Base-by-base conservation (phyloP, 2,113 vertebrate species). In the Tyrannus savana region DNA sequence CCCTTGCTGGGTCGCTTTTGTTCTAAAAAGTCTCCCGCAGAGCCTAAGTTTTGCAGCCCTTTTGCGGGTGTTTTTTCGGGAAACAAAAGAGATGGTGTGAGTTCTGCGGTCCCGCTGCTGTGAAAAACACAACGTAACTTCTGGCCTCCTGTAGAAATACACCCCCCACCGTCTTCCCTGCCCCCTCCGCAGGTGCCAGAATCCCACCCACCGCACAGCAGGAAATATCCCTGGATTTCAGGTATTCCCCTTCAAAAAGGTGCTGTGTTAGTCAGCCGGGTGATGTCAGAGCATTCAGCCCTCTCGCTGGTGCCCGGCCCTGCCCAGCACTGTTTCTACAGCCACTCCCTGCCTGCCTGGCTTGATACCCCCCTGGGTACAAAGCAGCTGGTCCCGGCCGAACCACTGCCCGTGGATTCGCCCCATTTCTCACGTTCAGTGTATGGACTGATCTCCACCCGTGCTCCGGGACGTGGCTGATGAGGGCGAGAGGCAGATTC, bases 271-370 rank as follows among this genome's bases (percentile, higher is more conserved):
- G 77, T 93, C 87, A 95, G 81, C 52, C 62, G 23, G 84, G 77
- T 94, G 77, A 89, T 77, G 87, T 83, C 84, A 87, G 81, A 89
- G n/a, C 71, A 77, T 77, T 50, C 84, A 9, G 69, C 52, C 19
- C 69, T 53, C 64, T 25, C 1, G 14, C 52, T 24, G 74, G 37
- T 94, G 84, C 90, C 93, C 74, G 85, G 1, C 90, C 95, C 95
- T 87, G 52, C 77, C 69, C 91, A 80, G 68, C 6, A 4, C 83
- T 67, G 41, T 7, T 87, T 76, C 39, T 60, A 27, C 84, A 87
- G 78, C 93, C 95, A 50, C 93, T 89, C 96, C 93, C 84, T 87
- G 7, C 74, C 74, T 4, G 87, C 41, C 58, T 60, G 62, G n/a
- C 55, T 60, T 24, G 6, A 56, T 6, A 50, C 6, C 75, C 47